A percentile compares a stretch with the other conserved stretches of the same genome.
Evolutionary conservation across 23 tunicate genomes (phyloP).

Genomic region (Styela plicata): DNA sequence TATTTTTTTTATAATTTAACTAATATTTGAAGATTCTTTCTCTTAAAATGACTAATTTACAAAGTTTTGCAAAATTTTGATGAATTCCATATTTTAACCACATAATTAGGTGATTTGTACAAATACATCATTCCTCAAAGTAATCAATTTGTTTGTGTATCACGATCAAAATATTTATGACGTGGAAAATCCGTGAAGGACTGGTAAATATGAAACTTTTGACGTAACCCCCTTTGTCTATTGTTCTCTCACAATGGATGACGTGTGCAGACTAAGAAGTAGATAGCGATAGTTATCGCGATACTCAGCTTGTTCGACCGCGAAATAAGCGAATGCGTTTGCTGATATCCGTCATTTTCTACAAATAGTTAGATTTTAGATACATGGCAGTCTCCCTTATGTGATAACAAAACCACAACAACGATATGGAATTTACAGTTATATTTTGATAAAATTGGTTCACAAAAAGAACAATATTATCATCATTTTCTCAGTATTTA

Average conservation of each 20-base stretch:
- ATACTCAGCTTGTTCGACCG: neutral
- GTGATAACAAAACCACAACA: no score
- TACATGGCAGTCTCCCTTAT: no score
- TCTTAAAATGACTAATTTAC: no score
- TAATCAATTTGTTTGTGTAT: neutral
- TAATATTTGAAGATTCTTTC: no score
- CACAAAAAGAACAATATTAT: no score
- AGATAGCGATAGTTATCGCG: neutral
- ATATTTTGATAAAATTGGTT: no score
- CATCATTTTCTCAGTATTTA: no score
- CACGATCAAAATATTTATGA: neutral
- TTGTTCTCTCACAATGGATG: neutral
- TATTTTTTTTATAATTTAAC: no score
- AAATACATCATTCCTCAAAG: neutral
- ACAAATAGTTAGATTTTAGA: neutral
- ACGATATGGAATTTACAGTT: no score
- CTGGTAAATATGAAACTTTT: neutral
- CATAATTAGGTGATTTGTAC: neutral
- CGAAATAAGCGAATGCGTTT: neutral
- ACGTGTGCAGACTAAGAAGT: neutral
- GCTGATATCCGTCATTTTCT: neutral
- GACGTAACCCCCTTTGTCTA: neutral
- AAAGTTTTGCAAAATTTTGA: no score
- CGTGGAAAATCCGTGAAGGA: neutral
- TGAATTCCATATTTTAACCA: neutral